Base-by-base conservation (phyloP, 2,113 vertebrate genomes). In the Pluvialis apricaria region DNA sequence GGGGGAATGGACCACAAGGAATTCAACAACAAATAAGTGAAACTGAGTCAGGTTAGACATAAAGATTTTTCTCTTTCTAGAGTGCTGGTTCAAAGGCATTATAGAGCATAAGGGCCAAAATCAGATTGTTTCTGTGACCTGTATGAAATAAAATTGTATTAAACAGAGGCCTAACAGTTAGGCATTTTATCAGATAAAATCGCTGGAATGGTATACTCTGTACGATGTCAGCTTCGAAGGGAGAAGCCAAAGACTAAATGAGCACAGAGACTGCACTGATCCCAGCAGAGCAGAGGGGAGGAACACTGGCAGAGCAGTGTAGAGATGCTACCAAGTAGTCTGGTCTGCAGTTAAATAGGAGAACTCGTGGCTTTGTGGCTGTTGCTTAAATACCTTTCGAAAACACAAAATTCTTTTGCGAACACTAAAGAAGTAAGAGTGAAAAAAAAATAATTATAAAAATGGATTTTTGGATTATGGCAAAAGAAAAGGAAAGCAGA, bases 201-300 rank as follows among this genome's bases (percentile, higher is more conserved):
- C 29, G 0, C 83, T 58, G 54, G 61, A 84, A 57, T 29, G 25
- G 20, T 78, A 16, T 49, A 86, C 34, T 28, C 72, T 76, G 77
- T 79, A 28, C 87, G 91, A 82, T 89, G 68, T 94, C 91, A 95
- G 92, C 78, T 94, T 94, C 38, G 89, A 83, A 79, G 62, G 85
- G 86, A 93, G 84, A 95, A 96, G 94, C 86, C 87, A 83, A 97
- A 86, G 94, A 90, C 89, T 92, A 95, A 95, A 95, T 82, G 93
- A 97, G 97, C 89, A 20, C 1, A 28, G 92, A 95, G 89, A 80
- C 86, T 77, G 84, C 60, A 10, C 64, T 8, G 91, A 65, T 92
- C 95, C 94, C 82, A 82, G 75, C 77, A 55, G 95, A 91, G 55
- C 84, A 52, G 93, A 94, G 87, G 87, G 82, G 81, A 96, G 95